A percentile compares a stretch with the other conserved stretches of the same genome.
Conservation (phyloP, 1,140 invertebrate species). For the Thrips palmi region DNA sequence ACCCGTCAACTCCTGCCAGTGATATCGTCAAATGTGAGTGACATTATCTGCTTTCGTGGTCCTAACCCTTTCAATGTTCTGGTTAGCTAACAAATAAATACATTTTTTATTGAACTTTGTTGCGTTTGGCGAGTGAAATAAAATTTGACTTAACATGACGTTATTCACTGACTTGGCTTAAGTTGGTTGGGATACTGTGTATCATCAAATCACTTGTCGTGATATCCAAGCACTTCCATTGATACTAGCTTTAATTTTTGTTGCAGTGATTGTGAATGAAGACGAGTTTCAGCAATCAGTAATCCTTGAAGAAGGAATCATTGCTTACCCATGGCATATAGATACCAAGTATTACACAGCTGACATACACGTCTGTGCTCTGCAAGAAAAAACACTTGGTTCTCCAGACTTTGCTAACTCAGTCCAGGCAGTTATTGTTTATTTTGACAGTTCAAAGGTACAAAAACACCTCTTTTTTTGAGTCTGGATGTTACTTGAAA, state of each 20-base stretch:
- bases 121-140: too few relatives aligned
- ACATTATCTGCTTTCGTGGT: too few relatives aligned
- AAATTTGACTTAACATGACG: too few relatives aligned
- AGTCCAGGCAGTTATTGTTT: slow-evolving; percentile 37
- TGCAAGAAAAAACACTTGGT: slow-evolving; percentile 26
- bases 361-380: slow-evolving; percentile 31
- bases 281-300: slow-evolving; percentile 22
- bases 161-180: too few relatives aligned
- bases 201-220: too few relatives aligned
- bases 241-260: slow-evolving; percentile 13
- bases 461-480: slow-evolving; percentile 12
- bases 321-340: slow-evolving; percentile 35
- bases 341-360: slow-evolving; percentile 48
- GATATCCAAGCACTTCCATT: too few relatives aligned
- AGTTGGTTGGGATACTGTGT: too few relatives aligned
- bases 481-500: slow-evolving; percentile 5
- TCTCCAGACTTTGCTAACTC: slow-evolving; percentile 26
- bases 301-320: slow-evolving; percentile 23
- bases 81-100: too few relatives aligned
- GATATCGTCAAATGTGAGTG: too few relatives aligned
- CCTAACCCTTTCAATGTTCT: too few relatives aligned
- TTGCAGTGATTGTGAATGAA: slow-evolving; percentile 23
- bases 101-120: too few relatives aligned
- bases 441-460: slow-evolving; percentile 34
- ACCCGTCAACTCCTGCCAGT: too few relatives aligned